Conservation (phyloP, 2,888 invertebrate genomes). For the Erebia aethiops region DNA sequence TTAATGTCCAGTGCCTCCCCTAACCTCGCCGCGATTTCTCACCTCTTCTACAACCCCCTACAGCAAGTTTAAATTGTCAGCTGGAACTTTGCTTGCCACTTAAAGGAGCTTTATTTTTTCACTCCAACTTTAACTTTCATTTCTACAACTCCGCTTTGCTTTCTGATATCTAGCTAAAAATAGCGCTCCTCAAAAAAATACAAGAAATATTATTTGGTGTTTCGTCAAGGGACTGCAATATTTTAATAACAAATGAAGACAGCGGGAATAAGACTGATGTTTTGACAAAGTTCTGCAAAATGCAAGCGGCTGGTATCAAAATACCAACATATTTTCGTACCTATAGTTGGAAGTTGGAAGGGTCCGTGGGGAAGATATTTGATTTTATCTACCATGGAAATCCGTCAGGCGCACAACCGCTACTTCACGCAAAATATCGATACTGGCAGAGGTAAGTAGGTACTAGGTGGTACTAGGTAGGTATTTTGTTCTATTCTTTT, state of each 20-base stretch:
- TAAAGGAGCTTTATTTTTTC: conserved; percentile 69
- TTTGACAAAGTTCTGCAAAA: conserved; percentile 28
- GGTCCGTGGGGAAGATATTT: conserved; percentile 55
- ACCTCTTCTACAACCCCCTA: conserved; percentile 61
- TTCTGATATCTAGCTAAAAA: conserved; percentile 20
- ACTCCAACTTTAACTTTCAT: conserved; percentile 59
- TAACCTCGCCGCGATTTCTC: conserved; percentile 54
- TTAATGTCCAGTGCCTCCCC: conserved; percentile 51
- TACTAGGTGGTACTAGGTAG: no score
- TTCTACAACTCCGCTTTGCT: conserved; percentile 28
- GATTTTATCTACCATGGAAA: conserved; percentile 63
- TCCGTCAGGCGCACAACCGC: conserved; percentile 59
- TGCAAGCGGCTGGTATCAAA: conserved; percentile 28
- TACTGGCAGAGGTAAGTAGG: no score
- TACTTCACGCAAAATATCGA: conserved; percentile 48
- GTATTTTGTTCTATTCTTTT: no score
- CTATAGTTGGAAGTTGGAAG: conserved; percentile 15
- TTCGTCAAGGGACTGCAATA: conserved; percentile 48
- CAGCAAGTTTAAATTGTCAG: conserved; percentile 78
- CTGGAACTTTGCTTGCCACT: conserved; percentile 68
- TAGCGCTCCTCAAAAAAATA: not conserved
- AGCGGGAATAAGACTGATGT: conserved; percentile 42
- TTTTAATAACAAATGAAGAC: conserved; percentile 59
- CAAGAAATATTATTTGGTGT: conserved; percentile 15
- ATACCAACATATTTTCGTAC: conserved; percentile 11